Base-by-base conservation (phyloP, 2,888 invertebrate genomes). In the Cephus nigrinus region DNA sequence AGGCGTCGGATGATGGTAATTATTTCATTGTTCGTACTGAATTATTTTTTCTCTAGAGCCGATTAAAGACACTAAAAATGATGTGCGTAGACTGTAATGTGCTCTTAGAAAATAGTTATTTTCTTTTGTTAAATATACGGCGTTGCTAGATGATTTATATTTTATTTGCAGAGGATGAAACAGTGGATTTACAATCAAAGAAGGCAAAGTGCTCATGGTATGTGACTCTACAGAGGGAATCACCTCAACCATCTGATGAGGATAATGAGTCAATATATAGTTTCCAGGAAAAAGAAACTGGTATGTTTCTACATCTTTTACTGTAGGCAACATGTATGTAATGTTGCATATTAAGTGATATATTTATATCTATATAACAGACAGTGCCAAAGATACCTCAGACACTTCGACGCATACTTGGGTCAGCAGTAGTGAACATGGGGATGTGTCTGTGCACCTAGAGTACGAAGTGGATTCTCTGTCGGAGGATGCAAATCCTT, bases 271-370 rank as follows among this genome's bases (percentile, higher is more conserved):
- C 94, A 36, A 91, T 94, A 11, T 92, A 93, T 85, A 95, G 95
- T 86, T 90, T 94, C 31, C 95, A 95, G 86, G 94, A 92, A 68
- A 93, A 93, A 85, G 95, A 95, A 90, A 95, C 95, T 86, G 95
- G 95, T 95, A 93, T 90, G 90, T 15, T 71, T 23, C 35, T 23
- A 5, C 23, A 40, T 12, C 36, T 30, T 30, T 30, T 23, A 40
- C 3, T 71, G 40, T 3, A 5, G 4, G 11, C 12, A 30, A n/a
- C 9, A 55, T 34, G 12, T 31, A 40, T 36, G n/a, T 15, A 35
- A 55, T 1, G 33, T 74, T 40, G 15, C 23, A 36, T 11, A 55
- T 30, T 71, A 31, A 71, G 30, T 33, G 23, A 15, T 33, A 30
- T 71, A 15, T 71, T 32, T 32, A 23, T 33, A 55, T 55, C 23